Base-by-base conservation (phyloP, 1,140 invertebrate species). In the Doryteuthis pealeii region DNA sequence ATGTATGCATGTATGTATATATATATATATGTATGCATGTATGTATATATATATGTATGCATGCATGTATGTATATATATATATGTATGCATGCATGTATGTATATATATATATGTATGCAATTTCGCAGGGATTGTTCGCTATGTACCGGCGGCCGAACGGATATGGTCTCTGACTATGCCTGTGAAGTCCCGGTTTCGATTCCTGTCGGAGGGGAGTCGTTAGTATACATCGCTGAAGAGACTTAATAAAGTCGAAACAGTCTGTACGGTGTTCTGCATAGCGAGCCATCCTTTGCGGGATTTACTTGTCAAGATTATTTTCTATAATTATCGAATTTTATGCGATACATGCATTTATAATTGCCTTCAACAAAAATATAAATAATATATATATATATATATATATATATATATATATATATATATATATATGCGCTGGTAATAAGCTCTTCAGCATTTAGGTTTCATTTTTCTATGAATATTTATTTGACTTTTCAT, bases 381-480 rank as follows among this genome's bases (percentile, higher is more conserved):
- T 49, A 49, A 1, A 14, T 14, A 14, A 49, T 49, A 49, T 49
- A 49, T 49, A 49, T 49, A 49, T 49, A 49, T 49, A 49, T 49
- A 49, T 49, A 49, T 49, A 49, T 49, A 49, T 49, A 49, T 49
- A 49, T 49, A 49, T 49, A 49, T 22, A 49, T 49, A 49, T n/a
- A n/a, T n/a, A n/a, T n/a, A n/a, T n/a, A 49, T 49, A 10, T 12
- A 49, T 12, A 49, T 49, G 22, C 10, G 45, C 45, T 12, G 22
- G 10, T 12, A 49, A 22, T 10, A 49, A 12, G 22, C 22, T 22
- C 45, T 12, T 12, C 10, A 22, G 45, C 22, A 49, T 12, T 49
- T 10, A 10, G 22, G 45, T 49, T 12, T 22, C 10, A 49, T 49
- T 22, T 10, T 49, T 49, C 22, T 22, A 49, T 49, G 45, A 10